Percentiles rank a stretch among this genome's conserved stretches.
Evolutionary conservation across 92 coral and sea anemone genomes (phyloP).

Genomic region (Epizoanthus rinbou): DNA sequence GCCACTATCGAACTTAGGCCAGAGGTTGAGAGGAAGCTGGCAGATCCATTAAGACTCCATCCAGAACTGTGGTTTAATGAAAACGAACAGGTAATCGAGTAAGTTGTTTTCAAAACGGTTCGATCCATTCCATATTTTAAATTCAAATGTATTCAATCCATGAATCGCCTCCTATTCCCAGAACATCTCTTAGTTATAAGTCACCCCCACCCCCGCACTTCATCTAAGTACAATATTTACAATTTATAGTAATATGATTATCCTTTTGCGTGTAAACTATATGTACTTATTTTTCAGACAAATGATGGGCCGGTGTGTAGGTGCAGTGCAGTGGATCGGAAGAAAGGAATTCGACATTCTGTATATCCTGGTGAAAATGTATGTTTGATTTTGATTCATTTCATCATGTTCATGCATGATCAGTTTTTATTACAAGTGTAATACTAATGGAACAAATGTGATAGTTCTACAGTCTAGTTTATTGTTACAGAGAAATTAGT

Average conservation of each 20-base stretch:
- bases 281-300: constrained; percentile 50
- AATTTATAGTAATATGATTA: neutral
- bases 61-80: constrained; percentile 98
- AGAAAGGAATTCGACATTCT: constrained; percentile 85
- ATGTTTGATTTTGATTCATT: neutral
- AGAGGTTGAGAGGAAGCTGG: constrained; percentile 58
- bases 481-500: no score
- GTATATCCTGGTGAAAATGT: constrained; percentile 95
- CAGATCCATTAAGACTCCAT: constrained; percentile 76
- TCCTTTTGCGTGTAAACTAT: neutral
- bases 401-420: no score
- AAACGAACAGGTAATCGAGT: constrained; percentile 71
- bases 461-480: no score
- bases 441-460: neutral
- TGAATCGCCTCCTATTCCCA: no score
- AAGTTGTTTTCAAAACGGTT: neutral
- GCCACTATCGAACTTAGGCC: constrained; percentile 38
- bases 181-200: no score
- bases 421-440: neutral
- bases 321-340: constrained; percentile 77
- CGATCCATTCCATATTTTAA: no score
- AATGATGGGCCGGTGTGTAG: constrained; percentile 92
- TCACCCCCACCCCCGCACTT: no score
- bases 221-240: no score
- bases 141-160: no score